phyloP scores from a whole-genome alignment of 2,797 vertebrate genomes.

The Hyperoplus immaculatus region DNA sequence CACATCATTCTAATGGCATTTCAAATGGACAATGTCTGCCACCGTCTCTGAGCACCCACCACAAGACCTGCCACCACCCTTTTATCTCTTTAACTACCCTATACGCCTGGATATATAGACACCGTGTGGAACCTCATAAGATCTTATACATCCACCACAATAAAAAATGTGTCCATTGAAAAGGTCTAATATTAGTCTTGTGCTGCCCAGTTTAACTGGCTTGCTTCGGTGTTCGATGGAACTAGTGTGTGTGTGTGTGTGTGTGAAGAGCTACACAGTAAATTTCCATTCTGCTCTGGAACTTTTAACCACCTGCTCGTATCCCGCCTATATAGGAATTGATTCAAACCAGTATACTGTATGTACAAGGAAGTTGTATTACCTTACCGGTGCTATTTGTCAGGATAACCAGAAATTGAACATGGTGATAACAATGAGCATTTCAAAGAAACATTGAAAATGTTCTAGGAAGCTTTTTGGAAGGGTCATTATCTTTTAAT shows the following conservation, averaged over 20 bases:
- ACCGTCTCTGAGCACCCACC: slow-evolving; percentile 59
- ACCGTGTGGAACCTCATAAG: slow-evolving; percentile 54
- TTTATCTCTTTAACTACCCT: slow-evolving; percentile 74
- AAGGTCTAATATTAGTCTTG: slow-evolving; percentile 60
- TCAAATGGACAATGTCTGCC: slow-evolving; percentile 73
- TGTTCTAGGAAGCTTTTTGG: not conserved
- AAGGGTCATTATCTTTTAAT: not conserved
- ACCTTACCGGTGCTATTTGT: not conserved
- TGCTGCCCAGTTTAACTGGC: slow-evolving; percentile 53
- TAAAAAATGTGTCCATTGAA: slow-evolving; percentile 53
- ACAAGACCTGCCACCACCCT: slow-evolving; percentile 52
- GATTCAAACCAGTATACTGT: slow-evolving; percentile 22
- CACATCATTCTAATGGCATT: slow-evolving; percentile 78
- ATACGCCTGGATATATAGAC: slow-evolving; percentile 55
- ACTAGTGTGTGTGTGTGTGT: slow-evolving; percentile 5
- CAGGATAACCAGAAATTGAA: not conserved
- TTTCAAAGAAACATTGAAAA: not conserved
- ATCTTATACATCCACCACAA: slow-evolving; percentile 46
- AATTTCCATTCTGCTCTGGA: slow-evolving; percentile 35
- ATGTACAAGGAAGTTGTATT: not conserved
- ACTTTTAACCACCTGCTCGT: slow-evolving; percentile 22
- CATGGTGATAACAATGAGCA: not conserved
- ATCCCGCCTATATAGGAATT: not conserved
- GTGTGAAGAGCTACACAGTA: slow-evolving; percentile 38
- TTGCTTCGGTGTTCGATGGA: slow-evolving; percentile 42